Evolutionary conservation across 2,797 vertebrate genomes (phyloP).

Genomic region (Microtus agrestis): DNA sequence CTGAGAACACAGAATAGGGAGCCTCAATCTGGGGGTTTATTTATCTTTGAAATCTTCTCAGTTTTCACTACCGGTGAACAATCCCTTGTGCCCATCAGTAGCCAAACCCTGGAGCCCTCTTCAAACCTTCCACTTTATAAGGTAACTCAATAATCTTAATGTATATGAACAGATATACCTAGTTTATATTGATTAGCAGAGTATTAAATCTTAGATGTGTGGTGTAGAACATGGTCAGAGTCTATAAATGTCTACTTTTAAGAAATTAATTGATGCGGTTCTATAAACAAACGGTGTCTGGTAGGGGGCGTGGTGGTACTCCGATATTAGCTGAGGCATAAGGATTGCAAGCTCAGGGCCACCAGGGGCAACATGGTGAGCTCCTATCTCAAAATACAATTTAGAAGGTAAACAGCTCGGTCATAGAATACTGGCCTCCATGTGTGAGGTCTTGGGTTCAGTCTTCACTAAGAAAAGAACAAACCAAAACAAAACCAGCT

Average conservation of each 20-base stretch:
- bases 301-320: background rate
- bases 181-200: background rate
- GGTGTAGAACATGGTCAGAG: background rate
- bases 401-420: background rate
- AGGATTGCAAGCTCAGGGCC: background rate
- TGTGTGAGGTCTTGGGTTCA: background rate
- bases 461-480: background rate
- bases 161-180: background rate
- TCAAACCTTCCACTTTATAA: background rate
- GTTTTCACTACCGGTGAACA: background rate
- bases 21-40: background rate
- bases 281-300: background rate
- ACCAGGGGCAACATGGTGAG: background rate
- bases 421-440: background rate
- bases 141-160: background rate
- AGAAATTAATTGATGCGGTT: slow-evolving; percentile 17
- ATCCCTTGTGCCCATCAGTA: background rate
- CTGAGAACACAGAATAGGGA: background rate
- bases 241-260: slow-evolving; percentile 35
- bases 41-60: background rate
- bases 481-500: background rate
- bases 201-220: background rate
- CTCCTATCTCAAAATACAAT: background rate
- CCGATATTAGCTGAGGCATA: background rate
- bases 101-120: background rate